Evolutionary conservation across 2,113 vertebrate species (phyloP).

Genomic region (Thymallus thymallus): DNA sequence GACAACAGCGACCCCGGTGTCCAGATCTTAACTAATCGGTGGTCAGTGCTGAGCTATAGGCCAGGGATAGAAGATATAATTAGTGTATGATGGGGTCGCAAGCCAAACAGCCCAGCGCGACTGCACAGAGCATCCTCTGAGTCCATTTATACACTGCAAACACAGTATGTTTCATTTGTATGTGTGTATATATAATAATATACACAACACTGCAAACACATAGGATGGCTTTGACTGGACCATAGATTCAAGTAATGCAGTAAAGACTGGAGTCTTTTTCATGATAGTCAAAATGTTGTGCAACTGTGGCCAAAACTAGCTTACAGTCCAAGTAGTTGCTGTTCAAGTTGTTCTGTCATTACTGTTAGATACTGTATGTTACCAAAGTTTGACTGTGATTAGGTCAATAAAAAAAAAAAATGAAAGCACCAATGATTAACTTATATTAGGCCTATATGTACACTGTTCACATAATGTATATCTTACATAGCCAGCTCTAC

Average conservation of each 20-base stretch:
- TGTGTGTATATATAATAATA: too few species aligned
- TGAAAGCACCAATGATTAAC: too few species aligned
- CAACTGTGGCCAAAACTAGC: background rate
- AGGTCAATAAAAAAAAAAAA: too few species aligned
- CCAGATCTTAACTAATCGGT: conserved; percentile 23
- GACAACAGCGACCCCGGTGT: conserved; percentile 31
- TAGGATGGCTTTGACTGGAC: too few species aligned
- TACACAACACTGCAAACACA: background rate
- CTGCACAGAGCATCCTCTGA: conserved; percentile 22
- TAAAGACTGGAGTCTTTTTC: background rate
- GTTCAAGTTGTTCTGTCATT: too few species aligned
- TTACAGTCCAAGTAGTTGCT: too few species aligned
- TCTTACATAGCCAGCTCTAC: too few species aligned
- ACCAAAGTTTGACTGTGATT: too few species aligned
- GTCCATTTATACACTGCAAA: conserved; percentile 17
- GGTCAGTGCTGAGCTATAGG: conserved; percentile 3
- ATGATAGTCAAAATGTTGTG: too few species aligned
- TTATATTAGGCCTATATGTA: too few species aligned
- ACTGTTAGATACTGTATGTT: too few species aligned
- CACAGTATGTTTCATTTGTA: background rate
- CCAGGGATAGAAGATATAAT: conserved; percentile 26
- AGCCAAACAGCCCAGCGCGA: background rate
- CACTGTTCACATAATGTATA: background rate
- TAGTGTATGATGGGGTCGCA: conserved; percentile 31
- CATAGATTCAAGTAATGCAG: too few species aligned